Conservation (phyloP, 92 coral and sea anemone genomes). For the Epizoanthus scotinus region DNA sequence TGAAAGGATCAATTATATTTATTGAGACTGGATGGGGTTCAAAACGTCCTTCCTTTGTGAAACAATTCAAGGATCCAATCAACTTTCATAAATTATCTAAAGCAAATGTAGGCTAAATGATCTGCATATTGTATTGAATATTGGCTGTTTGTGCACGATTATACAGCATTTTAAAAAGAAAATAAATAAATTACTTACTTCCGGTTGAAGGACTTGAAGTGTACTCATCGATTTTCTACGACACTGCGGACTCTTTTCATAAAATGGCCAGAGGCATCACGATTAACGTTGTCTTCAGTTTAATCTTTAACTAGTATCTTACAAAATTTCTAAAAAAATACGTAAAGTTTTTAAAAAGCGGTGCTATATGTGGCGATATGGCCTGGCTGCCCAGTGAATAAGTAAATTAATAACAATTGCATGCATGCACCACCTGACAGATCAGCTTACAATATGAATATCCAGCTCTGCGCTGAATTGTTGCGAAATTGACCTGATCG, state of each 20-base stretch:
- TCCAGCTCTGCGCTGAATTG: background rate
- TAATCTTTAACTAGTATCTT: no score
- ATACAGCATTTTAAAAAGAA: no score
- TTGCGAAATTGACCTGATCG: background rate
- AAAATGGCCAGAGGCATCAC: background rate
- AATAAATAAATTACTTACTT: conserved; percentile 3
- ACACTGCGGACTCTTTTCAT: no score
- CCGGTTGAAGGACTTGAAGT: background rate
- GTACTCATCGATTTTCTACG: no score
- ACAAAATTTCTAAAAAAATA: no score
- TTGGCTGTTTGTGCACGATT: background rate
- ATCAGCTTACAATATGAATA: conserved; percentile 20
- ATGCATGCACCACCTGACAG: conserved; percentile 14
- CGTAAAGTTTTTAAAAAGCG: no score
- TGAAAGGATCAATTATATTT: no score
- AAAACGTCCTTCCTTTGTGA: no score
- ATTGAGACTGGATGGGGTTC: no score
- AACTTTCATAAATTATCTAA: background rate
- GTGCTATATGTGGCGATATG: conserved; percentile 10
- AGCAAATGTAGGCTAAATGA: background rate
- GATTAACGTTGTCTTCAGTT: background rate
- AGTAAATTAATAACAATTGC: conserved; percentile 35
- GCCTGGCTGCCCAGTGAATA: conserved; percentile 19
- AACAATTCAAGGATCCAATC: background rate
- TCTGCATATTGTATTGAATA: background rate